Base-by-base conservation (phyloP, 2,888 invertebrate genomes). In the Polydrusus cervinus region DNA sequence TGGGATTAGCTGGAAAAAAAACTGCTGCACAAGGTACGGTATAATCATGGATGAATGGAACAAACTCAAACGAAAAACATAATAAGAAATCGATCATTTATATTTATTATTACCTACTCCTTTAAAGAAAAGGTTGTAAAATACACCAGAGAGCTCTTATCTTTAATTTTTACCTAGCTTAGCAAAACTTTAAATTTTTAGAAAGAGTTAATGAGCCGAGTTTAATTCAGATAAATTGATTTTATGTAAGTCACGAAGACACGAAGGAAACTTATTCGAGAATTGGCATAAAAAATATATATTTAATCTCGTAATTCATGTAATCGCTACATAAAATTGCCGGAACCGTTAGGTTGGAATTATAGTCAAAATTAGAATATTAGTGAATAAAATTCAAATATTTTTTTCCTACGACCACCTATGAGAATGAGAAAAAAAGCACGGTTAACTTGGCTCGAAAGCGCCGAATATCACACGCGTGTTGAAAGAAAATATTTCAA, bases 1-100 rank as follows among this genome's bases (percentile, higher is more conserved):
- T 67, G 61, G 69, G 62, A 9, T 90, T 88, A 80, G 89, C 90
- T 5, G 89, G 90, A 6, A 91, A 90, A 82, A 91, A 91, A 82
- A 90, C 90, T 0, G 89, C 90, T 0, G 90, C 90, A 0, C 90
- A 91, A 85, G 87, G 87, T 86, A 79, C 71, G 74, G 13, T 16
- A 40, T 13, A 30, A 30, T 16, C 30, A 78, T 25, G 25, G 25
- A 25, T 3, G 5, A 25, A 25, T 3, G 5, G 25, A 25, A 25
- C 25, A 25, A 1, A 25, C 3, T 25, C 1, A 25, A 25, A 25
- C 25, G 1, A 25, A 25, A 25, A 25, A 25, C 5, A 25, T 5
- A 25, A 25, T 5, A 25, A 25, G 5, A 25, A n/a, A n/a, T n/a
- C n/a, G n/a, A n/a, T n/a, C n/a, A n/a, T n/a, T n/a, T n/a, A n/a